Percentiles rank a stretch among this genome's conserved stretches.
Evolutionary conservation across 2,888 invertebrate species (phyloP).

Genomic region (Alloscopus bannaensis): DNA sequence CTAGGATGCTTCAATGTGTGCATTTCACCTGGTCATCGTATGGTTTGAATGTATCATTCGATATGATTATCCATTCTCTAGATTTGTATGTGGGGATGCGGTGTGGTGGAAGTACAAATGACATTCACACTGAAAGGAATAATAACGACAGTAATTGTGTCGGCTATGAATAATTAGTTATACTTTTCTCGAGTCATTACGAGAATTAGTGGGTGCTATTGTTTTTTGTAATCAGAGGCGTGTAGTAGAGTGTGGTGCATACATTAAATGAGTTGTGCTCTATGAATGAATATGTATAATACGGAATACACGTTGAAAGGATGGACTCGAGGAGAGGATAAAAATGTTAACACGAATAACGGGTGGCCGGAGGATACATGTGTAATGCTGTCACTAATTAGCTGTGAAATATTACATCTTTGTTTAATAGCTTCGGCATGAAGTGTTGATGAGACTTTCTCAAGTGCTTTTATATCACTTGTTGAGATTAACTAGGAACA

Average conservation of each 20-base stretch:
- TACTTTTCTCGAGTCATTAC: slow-evolving; percentile 51
- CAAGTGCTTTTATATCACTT: slow-evolving; percentile 16
- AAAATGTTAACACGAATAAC: slow-evolving; percentile 24
- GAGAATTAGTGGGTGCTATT: slow-evolving; percentile 50
- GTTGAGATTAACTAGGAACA: neutral
- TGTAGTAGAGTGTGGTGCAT: neutral
- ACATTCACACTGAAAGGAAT: slow-evolving; percentile 36
- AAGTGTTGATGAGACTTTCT: slow-evolving; percentile 23
- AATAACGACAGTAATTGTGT: slow-evolving; percentile 46
- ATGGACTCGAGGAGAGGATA: neutral
- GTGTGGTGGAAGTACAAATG: too few species aligned
- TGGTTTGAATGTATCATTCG: too few species aligned
- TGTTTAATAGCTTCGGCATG: slow-evolving; percentile 43
- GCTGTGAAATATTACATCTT: slow-evolving; percentile 60
- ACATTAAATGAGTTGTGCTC: neutral
- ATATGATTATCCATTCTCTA: too few species aligned
- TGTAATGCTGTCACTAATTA: slow-evolving; percentile 57
- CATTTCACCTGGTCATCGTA: too few species aligned
- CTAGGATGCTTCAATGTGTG: too few species aligned
- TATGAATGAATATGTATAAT: slow-evolving; percentile 6
- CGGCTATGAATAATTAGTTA: slow-evolving; percentile 60
- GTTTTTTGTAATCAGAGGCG: slow-evolving; percentile 28
- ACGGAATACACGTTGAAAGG: slow-evolving; percentile 26
- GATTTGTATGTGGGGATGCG: too few species aligned
- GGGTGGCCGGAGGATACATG: slow-evolving; percentile 58